These are phyloP conservation scores for Platypus cylindrus DNA, from an alignment of 2,888 invertebrate species.

Conservation along the genomic window DNA sequence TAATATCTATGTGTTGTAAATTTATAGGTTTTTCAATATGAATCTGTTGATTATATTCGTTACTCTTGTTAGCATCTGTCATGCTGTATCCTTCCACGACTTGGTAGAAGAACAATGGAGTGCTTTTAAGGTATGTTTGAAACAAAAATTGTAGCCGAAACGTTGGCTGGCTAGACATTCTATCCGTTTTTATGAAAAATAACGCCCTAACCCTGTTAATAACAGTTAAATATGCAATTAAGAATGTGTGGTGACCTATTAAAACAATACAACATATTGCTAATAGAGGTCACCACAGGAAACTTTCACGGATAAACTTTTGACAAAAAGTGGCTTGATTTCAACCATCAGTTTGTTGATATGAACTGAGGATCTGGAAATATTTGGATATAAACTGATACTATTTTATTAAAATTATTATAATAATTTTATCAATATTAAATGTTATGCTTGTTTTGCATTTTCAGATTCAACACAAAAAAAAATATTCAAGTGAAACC, in stretches of 20 bases:
- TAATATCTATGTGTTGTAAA: too few relatives aligned
- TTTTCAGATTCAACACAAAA: conserved; percentile 28
- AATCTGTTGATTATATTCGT: conserved; percentile 34
- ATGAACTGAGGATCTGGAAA: background rate
- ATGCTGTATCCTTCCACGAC: conserved; percentile 59
- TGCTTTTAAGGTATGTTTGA: conserved; percentile 30
- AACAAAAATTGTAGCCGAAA: background rate
- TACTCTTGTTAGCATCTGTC: conserved; percentile 39
- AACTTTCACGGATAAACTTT: too few relatives aligned
- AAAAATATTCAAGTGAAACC: conserved; percentile 49
- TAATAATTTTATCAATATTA: background rate
- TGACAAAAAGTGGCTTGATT: too few relatives aligned
- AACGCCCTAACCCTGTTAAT: too few relatives aligned
- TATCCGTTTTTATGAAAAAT: background rate
- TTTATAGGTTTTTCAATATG: conserved; percentile 23
- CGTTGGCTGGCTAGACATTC: background rate
- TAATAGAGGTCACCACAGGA: too few relatives aligned
- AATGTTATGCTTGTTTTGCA: conserved; percentile 2
- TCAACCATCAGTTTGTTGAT: too few relatives aligned
- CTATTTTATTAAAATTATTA: background rate
- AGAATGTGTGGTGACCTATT: too few relatives aligned
- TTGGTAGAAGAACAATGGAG: conserved; percentile 43
- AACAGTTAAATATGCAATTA: too few relatives aligned
- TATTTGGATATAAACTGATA: background rate
- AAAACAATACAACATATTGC: too few relatives aligned